Evolutionary conservation across 2,113 vertebrate species (phyloP).

Genomic region (Scomber scombrus): DNA sequence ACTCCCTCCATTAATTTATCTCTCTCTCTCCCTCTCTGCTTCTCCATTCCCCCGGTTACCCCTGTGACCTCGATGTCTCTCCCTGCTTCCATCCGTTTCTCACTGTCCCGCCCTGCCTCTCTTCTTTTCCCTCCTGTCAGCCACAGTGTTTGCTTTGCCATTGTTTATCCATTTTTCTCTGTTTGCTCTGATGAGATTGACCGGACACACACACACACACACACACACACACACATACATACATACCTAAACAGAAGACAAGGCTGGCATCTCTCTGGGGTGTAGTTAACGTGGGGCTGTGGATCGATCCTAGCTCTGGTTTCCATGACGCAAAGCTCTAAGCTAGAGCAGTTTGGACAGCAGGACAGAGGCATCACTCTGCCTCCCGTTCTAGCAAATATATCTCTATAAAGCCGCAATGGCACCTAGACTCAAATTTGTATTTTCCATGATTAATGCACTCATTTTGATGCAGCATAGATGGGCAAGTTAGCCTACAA

Average conservation of each 20-base stretch:
- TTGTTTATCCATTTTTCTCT: slow-evolving; percentile 82
- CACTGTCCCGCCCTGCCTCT: slow-evolving; percentile 31
- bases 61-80: slow-evolving; percentile 55
- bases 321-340: slow-evolving; percentile 75
- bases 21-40: background rate
- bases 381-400: slow-evolving; percentile 58
- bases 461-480: slow-evolving; percentile 40
- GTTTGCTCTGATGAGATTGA: slow-evolving; percentile 79
- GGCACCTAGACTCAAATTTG: slow-evolving; percentile 29
- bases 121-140: slow-evolving; percentile 51
- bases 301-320: slow-evolving; percentile 80
- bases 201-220: slow-evolving; percentile 54
- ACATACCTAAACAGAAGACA: slow-evolving; percentile 77
- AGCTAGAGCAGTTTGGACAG: slow-evolving; percentile 64
- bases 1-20: slow-evolving; percentile 28
- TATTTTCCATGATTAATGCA: slow-evolving; percentile 46
- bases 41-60: slow-evolving; percentile 53
- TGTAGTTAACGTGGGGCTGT: slow-evolving; percentile 76
- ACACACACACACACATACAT: slow-evolving; percentile 38
- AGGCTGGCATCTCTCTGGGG: slow-evolving; percentile 76
- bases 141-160: slow-evolving; percentile 75
- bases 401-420: slow-evolving; percentile 34
- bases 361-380: slow-evolving; percentile 60
- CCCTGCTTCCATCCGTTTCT: slow-evolving; percentile 53
- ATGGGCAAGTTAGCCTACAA: slow-evolving; percentile 28